These are phyloP conservation scores for Luidia sarsii DNA, from an alignment of 53 echinoderm and acorn worm species.

Conservation along the genomic window DNA sequence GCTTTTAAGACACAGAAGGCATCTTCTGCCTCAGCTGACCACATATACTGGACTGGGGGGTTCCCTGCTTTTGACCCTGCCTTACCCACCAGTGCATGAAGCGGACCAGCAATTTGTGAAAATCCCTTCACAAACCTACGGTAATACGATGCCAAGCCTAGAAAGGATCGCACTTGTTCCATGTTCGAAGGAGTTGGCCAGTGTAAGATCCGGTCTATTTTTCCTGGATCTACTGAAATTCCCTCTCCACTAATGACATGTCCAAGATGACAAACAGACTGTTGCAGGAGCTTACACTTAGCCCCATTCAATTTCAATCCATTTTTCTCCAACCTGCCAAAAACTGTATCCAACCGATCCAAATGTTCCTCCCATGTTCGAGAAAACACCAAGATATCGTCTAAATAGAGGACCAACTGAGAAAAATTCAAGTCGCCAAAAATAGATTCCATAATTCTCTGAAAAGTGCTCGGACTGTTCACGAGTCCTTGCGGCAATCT, in stretches of 20 bases:
- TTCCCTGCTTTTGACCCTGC: conserved; percentile 5
- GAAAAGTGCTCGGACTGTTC: conserved; percentile 21
- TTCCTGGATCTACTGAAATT: conserved; percentile 50
- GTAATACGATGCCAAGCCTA: conserved; percentile 53
- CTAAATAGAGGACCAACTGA: background rate
- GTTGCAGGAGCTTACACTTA: conserved; percentile 42
- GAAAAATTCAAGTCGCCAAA: conserved; percentile 9
- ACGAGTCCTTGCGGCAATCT: background rate
- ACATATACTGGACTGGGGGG: background rate
- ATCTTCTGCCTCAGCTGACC: background rate
- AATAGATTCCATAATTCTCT: conserved; percentile 7
- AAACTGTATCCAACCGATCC: conserved; percentile 1
- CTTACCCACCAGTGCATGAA: conserved; percentile 20
- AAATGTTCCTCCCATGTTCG: conserved; percentile 48
- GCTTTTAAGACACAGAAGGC: conserved; percentile 17
- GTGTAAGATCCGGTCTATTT: conserved; percentile 30
- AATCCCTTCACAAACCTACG: conserved; percentile 50
- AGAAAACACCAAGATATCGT: conserved; percentile 8
- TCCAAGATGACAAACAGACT: conserved; percentile 41
- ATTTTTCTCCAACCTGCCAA: conserved; percentile 1
- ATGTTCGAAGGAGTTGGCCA: conserved; percentile 43
- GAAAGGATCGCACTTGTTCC: conserved; percentile 35
- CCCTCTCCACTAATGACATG: conserved; percentile 44
- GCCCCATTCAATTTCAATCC: too few species aligned
- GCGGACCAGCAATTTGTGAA: conserved; percentile 36